Base-by-base conservation (phyloP, 2,797 vertebrate genomes). In the Poeciliopsis infans region DNA sequence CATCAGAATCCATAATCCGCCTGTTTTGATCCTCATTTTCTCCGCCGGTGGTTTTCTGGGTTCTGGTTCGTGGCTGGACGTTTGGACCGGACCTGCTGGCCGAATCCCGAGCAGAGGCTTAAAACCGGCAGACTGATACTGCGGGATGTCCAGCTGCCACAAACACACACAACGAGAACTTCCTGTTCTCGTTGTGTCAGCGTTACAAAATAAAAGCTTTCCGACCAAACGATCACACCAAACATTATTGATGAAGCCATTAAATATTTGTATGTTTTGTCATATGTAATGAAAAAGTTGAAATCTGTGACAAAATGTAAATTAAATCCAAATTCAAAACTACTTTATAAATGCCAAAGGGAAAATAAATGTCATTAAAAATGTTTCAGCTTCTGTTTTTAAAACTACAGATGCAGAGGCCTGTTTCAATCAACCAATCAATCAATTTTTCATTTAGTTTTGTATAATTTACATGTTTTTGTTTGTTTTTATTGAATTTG, bases 181-280 rank as follows among this genome's bases (percentile, higher is more conserved):
- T 90, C 91, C 89, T 78, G 72, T 88, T 55, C 16, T 31, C 31
- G 31, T 31, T 31, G 31, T 4, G 4, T 23, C 2, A 1, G 12
- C 13, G 74, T 79, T 80, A 81, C 79, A 90, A 80, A 91, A 83
- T 88, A 90, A 89, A 82, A 43, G 28, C 15, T 53, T 12, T 57
- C 28, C 4, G 46, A 11, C 16, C 7, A 59, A 31, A 59, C 6
- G 2, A 28, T 23, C 8, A 51, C 47, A 1, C 18, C 6, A 53
- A 53, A 8, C 23, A 53, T 25, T 10, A 8, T 2, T 53, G 57
- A 61, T 61, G 7, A 31, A 61, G 3, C 13, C 28, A 15, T 7
- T 5, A 61, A 61, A 31, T 28, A 6, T 15, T 59, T 12, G 25
- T 15, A 59, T 59, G 55, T 31, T 59, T 59, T 28, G n/a, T 59